Base-by-base conservation (phyloP, 2,888 invertebrate genomes). In the Thumatha senex region DNA sequence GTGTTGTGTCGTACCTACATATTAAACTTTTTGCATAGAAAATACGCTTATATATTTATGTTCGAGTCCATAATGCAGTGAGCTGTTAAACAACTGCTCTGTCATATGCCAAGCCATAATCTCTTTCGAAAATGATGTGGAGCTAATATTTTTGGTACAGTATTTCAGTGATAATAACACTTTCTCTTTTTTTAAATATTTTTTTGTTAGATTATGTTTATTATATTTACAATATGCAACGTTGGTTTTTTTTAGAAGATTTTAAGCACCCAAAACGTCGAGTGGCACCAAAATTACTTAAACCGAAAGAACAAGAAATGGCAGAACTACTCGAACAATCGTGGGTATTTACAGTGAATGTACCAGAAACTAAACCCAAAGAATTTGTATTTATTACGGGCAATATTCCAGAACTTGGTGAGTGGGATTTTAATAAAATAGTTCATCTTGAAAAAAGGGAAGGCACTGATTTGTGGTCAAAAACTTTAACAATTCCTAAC, bases 351-450 rank as follows among this genome's bases (percentile, higher is more conserved):
- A 75, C 77, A 74, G 93, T 75, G 88, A 93, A 48, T 66, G 93
- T 70, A 85, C 86, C 78, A 80, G 92, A 91, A 56, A 74, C 95
- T 34, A 82, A 80, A 46, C 78, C 92, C 0, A 93, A 93, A 51
- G 96, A 96, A 81, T 92, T 86, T 52, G 92, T 96, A 15, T 96
- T 94, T 69, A 87, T 97, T 45, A 93, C 94, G 18, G 97, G 97
- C 38, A 94, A 92, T 75, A 93, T 93, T 54, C 80, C 86, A 24
- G 92, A 94, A 56, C 86, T 97, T 45, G 97, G 97, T 4, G 92
- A 93, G 66, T 97, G 96, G 96, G 91, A 93, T 59, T 92, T 93
- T 35, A 92, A 91, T 42, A 92, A 92, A 65, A 92, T 94, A 54
- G 78, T 95, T 2, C 74, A 92, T 11, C 84, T 96, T 62, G 89